Evolutionary conservation across 1,140 invertebrate genomes (phyloP), one percentile per base, ranked within the genome.

Genomic region (Tetragnatha versicolor): DNA sequence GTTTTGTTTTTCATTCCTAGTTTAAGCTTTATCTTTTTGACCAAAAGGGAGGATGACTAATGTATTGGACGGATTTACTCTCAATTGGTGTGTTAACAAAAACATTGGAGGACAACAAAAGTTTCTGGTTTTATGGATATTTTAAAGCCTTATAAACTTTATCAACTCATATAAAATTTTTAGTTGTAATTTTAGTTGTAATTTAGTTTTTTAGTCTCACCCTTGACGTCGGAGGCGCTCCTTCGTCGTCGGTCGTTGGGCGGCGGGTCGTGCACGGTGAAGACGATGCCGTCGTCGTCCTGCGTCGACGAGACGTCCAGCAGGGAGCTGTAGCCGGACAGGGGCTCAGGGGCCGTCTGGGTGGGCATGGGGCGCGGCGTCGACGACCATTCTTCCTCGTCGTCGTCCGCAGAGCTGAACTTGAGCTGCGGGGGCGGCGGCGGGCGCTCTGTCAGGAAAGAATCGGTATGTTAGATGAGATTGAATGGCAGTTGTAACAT

Each of bases 221-320:
- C n/a, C n/a, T n/a, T n/a, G n/a, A n/a, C n/a, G n/a, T n/a, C 27
- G 35, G 17, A 53, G 49, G 10, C 49, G 9, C n/a, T 31, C 68
- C 68, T 70, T 70, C 55, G 68, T 47, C 68, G 37, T 70, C 47
- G 37, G 68, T 55, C 6, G 5, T 53, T 55, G 31, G 73, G 73
- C 10, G 60, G 66, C 5, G 61, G 60, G 2, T 91, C 91, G 88
- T 93, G 92, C 53, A 92, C 93, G 79, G 92, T 94, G 85, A 95
- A 95, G 81, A 92, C 94, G 81, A 95, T 93, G 82, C 92, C 92
- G 83, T 91, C 92, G 84, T 95, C 93, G 90, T 91, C 91, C 82
- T 93, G 39, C 2, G 60, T 29, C 20, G 92, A 72, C 1, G 76
- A 78, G 1, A 78, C 63, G 31, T 78, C 76, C 4, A 78, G 17